Evolutionary conservation across 2,113 vertebrate genomes (phyloP), one percentile per base, ranked within the genome.

Genomic region (Eclectus roratus): DNA sequence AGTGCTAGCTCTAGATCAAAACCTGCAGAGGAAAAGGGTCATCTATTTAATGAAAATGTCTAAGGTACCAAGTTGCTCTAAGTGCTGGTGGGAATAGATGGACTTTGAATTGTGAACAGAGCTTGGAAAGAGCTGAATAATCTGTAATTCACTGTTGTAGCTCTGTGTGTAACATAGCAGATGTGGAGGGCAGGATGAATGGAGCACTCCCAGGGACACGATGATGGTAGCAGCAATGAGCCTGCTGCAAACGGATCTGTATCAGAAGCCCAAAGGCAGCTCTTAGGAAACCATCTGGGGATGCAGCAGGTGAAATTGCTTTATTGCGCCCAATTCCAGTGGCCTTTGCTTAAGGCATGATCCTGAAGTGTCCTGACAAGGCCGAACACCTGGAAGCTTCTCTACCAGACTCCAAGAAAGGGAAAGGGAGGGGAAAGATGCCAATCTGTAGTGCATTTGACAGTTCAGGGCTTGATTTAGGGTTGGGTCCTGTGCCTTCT

Each of bases 151-250:
- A 4, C 25, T n/a, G n/a, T 10, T 65, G 58, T n/a, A 82, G 49
- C 43, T 10, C 0, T 18, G 63, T 50, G 29, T 4, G 11, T 47
- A 53, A 52, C 6, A 0, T 2, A 13, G 55, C 7, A 18, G 58
- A 14, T 17, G 50, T 14, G 41, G 49, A 53, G 66, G 41, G 63
- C 37, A 46, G 74, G 46, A 6, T 28, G 72, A 76, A 52, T 7
- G 17, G n/a, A 37, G 33, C 2, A 2, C n/a, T 81, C 33, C 61
- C 43, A 44, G 49, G 43, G 55, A 16, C 2, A 1, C 0, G 0
- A 3, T 0, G 4, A 25, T 17, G 60, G 78, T 70, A 50, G 77
- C 80, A 80, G 64, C 49, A 80, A 4, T 6, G 23, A 88, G 39
- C 41, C 55, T 10, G 0, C 31, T 68, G 43, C 74, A 53, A 19